Conservation (phyloP, 2,797 vertebrate genomes). For the Melopsittacus undulatus region DNA sequence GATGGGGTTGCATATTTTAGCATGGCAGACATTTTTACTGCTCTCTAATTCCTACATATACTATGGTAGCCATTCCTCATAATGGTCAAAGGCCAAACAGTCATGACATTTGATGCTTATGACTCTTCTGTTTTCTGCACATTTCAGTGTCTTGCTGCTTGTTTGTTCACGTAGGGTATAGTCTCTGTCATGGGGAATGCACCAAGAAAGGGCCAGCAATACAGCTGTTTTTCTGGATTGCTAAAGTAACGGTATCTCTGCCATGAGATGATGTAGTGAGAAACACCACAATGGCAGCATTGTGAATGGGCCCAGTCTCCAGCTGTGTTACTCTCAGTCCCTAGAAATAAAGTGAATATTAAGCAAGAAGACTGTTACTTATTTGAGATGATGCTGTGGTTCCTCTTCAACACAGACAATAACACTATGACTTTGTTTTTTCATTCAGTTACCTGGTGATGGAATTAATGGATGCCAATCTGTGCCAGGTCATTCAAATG, state of each 20-base stretch:
- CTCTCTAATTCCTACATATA: background rate
- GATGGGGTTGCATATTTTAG: background rate
- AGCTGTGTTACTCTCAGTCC: background rate
- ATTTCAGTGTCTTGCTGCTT: background rate
- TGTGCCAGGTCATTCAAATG: slow-evolving; percentile 99
- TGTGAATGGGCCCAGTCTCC: background rate
- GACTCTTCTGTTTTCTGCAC: background rate
- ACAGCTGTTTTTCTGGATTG: background rate
- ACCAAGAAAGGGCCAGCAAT: background rate
- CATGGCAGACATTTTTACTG: background rate
- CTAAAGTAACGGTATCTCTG: background rate
- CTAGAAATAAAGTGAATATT: background rate
- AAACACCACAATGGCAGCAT: background rate
- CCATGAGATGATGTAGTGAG: background rate
- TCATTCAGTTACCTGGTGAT: slow-evolving; percentile 94
- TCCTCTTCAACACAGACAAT: background rate
- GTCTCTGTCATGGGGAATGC: background rate
- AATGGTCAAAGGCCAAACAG: background rate
- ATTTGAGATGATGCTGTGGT: background rate
- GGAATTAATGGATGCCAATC: slow-evolving; percentile 99
- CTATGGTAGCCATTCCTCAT: background rate
- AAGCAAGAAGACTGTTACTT: background rate
- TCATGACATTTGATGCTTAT: fast-evolving
- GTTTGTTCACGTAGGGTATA: background rate
- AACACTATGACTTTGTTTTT: slow-evolving; percentile 37